These are phyloP conservation scores for Diloba caeruleocephala DNA, from an alignment of 2,888 invertebrate genomes.

Conservation along the genomic window DNA sequence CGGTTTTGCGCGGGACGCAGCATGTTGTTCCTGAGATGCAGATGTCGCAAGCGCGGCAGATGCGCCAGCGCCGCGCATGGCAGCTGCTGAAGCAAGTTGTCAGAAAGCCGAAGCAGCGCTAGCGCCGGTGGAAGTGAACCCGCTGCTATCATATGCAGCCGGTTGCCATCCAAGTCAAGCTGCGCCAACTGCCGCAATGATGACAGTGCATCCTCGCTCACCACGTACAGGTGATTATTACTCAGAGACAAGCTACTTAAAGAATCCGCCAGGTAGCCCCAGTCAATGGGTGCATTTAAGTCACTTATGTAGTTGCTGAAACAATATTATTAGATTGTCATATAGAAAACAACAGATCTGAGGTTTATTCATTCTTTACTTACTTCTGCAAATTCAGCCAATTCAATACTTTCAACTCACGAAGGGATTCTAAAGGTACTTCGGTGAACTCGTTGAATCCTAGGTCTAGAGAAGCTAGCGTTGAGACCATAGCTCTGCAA, in stretches of 20 bases:
- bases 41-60: constrained; percentile 90
- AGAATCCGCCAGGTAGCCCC: constrained; percentile 92
- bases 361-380: constrained; percentile 54
- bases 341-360: not conserved
- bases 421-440: constrained; percentile 91
- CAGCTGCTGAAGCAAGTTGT: constrained; percentile 90
- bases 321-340: constrained; percentile 45
- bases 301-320: constrained; percentile 92
- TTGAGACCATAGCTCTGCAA: constrained; percentile 92
- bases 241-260: constrained; percentile 93
- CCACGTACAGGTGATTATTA: constrained; percentile 91
- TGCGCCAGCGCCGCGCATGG: constrained; percentile 88
- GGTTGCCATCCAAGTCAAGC: constrained; percentile 91
- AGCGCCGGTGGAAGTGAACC: constrained; percentile 90
- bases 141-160: constrained; percentile 88
- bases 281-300: constrained; percentile 82
- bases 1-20: constrained; percentile 59
- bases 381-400: constrained; percentile 94
- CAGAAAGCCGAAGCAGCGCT: constrained; percentile 90
- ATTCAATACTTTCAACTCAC: constrained; percentile 90
- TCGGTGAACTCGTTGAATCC: constrained; percentile 93
- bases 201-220: constrained; percentile 85
- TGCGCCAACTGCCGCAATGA: constrained; percentile 89
- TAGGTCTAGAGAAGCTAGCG: constrained; percentile 93
- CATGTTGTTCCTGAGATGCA: constrained; percentile 88